Percentiles rank a stretch among this genome's conserved stretches.
Evolutionary conservation across 2,888 invertebrate genomes (phyloP).

Genomic region (Harpalus rufipes): DNA sequence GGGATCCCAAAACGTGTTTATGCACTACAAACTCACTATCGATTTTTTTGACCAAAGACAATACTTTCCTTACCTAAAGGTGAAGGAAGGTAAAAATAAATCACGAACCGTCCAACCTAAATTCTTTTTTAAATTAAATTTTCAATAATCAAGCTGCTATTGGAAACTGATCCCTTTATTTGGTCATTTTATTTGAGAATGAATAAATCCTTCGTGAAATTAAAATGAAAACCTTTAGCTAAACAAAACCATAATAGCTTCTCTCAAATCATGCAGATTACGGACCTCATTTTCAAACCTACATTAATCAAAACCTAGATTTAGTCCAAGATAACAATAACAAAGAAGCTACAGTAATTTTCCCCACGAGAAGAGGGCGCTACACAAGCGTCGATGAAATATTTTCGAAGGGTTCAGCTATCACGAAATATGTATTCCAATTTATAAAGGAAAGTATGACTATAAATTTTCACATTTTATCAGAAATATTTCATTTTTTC

Average conservation of each 20-base stretch:
- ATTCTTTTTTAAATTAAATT: background rate
- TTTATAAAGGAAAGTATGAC: background rate
- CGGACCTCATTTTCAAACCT: slow-evolving; percentile 39
- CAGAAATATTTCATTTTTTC: background rate
- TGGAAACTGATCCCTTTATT: background rate
- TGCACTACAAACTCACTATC: no score
- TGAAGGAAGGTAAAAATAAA: no score
- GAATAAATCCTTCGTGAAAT: slow-evolving; percentile 9
- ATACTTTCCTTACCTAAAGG: no score
- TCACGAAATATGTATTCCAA: slow-evolving; percentile 2
- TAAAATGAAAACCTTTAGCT: slow-evolving; percentile 15
- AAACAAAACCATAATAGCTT: slow-evolving; percentile 18
- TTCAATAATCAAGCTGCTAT: background rate
- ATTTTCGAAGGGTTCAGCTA: slow-evolving; percentile 15
- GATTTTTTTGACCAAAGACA: no score
- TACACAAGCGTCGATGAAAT: slow-evolving; percentile 22
- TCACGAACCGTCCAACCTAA: background rate
- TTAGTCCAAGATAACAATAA: slow-evolving; percentile 47
- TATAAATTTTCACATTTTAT: background rate
- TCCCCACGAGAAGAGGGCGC: background rate
- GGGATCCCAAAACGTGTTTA: no score
- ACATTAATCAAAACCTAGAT: slow-evolving; percentile 56
- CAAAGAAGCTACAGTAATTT: slow-evolving; percentile 29
- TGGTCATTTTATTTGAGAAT: background rate
- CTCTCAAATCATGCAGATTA: slow-evolving; percentile 26